Conservation (phyloP, 2,113 vertebrate species). For the Halcyon senegalensis region DNA sequence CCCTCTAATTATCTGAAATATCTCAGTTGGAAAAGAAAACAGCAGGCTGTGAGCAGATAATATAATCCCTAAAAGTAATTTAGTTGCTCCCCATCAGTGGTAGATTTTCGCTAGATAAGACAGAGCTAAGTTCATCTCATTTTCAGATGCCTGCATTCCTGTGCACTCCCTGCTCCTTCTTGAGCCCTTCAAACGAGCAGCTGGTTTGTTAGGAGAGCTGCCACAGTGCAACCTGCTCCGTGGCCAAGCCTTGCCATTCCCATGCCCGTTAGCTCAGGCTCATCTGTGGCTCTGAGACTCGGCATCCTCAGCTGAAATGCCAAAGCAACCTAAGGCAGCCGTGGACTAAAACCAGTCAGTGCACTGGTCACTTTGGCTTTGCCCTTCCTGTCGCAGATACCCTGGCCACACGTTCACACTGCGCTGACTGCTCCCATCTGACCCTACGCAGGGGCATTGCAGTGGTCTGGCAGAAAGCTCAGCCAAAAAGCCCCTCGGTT, state of each 20-base stretch:
- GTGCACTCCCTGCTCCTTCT: background rate
- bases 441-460: background rate
- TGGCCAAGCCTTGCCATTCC: background rate
- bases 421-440: background rate
- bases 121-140: background rate
- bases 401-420: fast-evolving
- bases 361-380: background rate
- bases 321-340: background rate
- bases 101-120: background rate
- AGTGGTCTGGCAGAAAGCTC: background rate
- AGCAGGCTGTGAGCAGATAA: background rate
- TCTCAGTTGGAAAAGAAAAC: background rate
- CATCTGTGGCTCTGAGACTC: background rate
- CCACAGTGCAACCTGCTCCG: fast-evolving
- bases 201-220: background rate
- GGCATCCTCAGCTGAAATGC: background rate
- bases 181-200: background rate
- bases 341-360: background rate
- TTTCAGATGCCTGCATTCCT: background rate
- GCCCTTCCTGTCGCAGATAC: background rate
- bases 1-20: background rate
- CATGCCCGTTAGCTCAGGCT: background rate
- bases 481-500: background rate
- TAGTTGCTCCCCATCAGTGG: background rate
- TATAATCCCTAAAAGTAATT: background rate